Conservation (phyloP, 2,797 vertebrate genomes). For the Sebastes miniatus region DNA sequence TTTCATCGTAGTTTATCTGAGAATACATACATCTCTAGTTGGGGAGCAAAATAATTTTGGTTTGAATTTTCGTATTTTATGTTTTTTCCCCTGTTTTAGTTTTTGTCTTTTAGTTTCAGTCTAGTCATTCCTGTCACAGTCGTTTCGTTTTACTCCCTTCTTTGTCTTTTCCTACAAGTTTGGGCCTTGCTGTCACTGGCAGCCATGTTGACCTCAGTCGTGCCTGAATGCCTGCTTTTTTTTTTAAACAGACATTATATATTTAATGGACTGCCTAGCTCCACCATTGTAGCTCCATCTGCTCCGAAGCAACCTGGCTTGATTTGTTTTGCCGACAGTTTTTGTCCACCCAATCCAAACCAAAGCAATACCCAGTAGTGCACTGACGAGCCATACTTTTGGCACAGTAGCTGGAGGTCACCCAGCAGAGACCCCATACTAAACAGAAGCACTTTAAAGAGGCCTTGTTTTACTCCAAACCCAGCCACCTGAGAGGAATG, state of each 20-base stretch:
- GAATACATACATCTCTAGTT: background rate
- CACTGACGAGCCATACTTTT: constrained; percentile 39
- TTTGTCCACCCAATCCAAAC: constrained; percentile 12
- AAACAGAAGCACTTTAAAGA: constrained; percentile 64
- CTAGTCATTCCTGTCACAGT: constrained; percentile 41
- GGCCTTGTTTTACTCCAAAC: constrained; percentile 50
- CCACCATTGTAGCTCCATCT: background rate
- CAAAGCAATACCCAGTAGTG: constrained; percentile 56
- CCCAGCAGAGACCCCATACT: constrained; percentile 34
- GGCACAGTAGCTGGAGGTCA: constrained; percentile 26
- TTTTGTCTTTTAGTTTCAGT: background rate
- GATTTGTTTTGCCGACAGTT: background rate
- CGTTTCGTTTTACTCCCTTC: background rate
- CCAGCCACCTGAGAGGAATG: constrained; percentile 44
- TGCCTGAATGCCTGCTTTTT: background rate
- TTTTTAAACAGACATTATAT: background rate
- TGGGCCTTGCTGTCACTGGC: background rate
- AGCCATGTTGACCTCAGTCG: background rate
- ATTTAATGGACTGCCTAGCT: background rate
- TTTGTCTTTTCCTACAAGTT: background rate
- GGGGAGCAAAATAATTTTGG: background rate
- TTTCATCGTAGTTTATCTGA: background rate
- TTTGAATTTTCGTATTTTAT: constrained; percentile 10
- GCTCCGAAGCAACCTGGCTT: background rate
- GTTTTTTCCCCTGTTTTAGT: background rate